Conservation (phyloP, 2,113 vertebrate species). For the Lagopus leucura region DNA sequence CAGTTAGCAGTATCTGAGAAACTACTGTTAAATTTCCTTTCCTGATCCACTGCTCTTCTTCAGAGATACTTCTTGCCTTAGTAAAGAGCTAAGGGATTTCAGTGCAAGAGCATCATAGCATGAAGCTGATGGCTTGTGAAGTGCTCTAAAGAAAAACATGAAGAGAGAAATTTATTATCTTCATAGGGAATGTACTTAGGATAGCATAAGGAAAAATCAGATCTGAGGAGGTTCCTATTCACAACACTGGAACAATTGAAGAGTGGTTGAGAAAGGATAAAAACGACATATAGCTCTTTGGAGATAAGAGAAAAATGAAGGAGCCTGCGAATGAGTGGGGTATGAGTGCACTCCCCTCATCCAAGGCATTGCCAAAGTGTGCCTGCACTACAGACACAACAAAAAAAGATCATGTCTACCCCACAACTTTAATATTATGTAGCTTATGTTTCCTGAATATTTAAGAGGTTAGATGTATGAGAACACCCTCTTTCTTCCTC, state of each 20-base stretch:
- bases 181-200: not conserved
- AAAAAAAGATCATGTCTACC: not conserved
- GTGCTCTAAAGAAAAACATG: not conserved
- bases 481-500: not conserved
- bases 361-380: not conserved
- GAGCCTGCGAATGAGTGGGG: not conserved
- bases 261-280: not conserved
- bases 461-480: not conserved
- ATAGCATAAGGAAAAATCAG: not conserved
- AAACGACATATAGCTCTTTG: not conserved
- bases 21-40: not conserved
- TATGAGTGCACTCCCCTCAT: not conserved
- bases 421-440: not conserved
- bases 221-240: not conserved
- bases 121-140: not conserved
- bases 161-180: not conserved
- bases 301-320: not conserved
- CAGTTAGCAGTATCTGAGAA: not conserved
- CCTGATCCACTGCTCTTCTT: not conserved
- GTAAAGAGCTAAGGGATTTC: not conserved
- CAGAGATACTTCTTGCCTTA: not conserved
- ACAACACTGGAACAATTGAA: not conserved
- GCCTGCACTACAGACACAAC: not conserved
- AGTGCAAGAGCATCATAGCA: not conserved
- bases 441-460: not conserved